Conservation (phyloP, 2,888 invertebrate species). For the Loripinus fragilis region DNA sequence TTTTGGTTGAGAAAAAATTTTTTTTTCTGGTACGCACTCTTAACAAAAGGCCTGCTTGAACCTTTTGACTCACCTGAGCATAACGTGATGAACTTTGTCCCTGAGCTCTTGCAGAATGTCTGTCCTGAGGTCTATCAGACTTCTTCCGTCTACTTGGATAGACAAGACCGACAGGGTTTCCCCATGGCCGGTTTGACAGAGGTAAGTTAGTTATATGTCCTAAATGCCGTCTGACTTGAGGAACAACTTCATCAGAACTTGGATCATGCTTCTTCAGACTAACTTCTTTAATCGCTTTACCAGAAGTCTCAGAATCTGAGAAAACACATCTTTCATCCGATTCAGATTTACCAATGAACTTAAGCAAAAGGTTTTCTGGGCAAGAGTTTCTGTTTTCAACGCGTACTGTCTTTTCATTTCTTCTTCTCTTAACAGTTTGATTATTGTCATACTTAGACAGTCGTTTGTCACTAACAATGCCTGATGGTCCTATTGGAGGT, state of each 20-base stretch:
- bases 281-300: not conserved
- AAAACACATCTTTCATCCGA: not conserved
- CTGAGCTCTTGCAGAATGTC: not conserved
- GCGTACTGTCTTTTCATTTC: not conserved
- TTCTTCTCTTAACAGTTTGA: not conserved
- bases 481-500: not conserved
- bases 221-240: not conserved
- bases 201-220: constrained; percentile 4
- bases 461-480: not conserved
- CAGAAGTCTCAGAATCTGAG: not conserved
- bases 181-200: not conserved
- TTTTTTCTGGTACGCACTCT: too few relatives aligned
- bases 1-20: too few relatives aligned
- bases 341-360: not conserved
- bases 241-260: not conserved
- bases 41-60: too few relatives aligned
- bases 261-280: not conserved
- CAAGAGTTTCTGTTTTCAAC: not conserved
- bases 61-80: not conserved
- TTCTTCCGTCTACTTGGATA: not conserved
- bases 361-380: not conserved
- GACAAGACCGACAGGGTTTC: not conserved
- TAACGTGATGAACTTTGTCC: not conserved
- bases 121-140: not conserved
- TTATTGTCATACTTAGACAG: not conserved